These are phyloP conservation scores for Chloroceryle amazona DNA, from an alignment of 2,797 vertebrate species.

Conservation along the genomic window DNA sequence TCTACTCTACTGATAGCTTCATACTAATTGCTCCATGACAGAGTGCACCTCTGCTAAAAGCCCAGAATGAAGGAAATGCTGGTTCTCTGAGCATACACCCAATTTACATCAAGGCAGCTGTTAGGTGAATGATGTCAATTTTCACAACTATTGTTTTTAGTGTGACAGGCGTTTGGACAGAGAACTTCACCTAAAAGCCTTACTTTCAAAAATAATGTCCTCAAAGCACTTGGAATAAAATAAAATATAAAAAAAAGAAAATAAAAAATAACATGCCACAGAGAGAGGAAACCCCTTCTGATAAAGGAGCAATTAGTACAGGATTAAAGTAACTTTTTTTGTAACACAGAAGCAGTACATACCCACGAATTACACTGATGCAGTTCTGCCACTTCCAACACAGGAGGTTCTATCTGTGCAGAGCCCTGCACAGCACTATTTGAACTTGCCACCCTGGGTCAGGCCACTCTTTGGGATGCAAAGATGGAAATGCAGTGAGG, in stretches of 20 bases:
- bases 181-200: background rate
- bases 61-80: background rate
- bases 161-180: background rate
- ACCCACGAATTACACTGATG: background rate
- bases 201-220: background rate
- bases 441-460: background rate
- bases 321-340: background rate
- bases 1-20: background rate
- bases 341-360: background rate
- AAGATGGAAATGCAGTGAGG: background rate
- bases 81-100: background rate
- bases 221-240: background rate
- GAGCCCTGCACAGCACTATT: background rate
- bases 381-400: background rate
- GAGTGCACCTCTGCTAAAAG: background rate
- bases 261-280: background rate
- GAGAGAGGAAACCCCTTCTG: background rate
- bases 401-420: background rate
- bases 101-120: background rate
- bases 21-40: background rate
- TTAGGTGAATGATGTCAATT: background rate
- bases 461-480: background rate
- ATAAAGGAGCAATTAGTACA: background rate
- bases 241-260: background rate
- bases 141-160: background rate